A percentile compares a stretch with the other conserved stretches of the same genome.
These are phyloP conservation scores for Hyperoplus lanceolatus DNA, from an alignment of 2,797 vertebrate species.

Conservation along the genomic window DNA sequence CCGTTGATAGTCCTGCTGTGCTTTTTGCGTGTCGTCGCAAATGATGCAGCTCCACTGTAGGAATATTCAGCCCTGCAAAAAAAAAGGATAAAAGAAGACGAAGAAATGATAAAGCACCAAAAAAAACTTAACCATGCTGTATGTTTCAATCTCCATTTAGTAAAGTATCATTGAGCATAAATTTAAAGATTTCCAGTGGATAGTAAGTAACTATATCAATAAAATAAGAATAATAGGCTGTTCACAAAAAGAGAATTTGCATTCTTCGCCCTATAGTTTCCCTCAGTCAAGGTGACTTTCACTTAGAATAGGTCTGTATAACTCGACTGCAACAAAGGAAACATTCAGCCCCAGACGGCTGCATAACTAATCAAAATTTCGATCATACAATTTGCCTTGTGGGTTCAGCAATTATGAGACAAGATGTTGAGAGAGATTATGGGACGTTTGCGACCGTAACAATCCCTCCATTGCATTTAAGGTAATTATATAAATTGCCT, in stretches of 20 bases:
- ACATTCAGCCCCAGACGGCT: slow-evolving; percentile 67
- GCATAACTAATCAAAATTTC: slow-evolving; percentile 40
- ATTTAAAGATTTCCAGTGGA: background rate
- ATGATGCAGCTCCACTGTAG: slow-evolving; percentile 85
- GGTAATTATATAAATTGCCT: slow-evolving; percentile 56
- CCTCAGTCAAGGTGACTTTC: slow-evolving; percentile 76
- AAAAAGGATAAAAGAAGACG: background rate
- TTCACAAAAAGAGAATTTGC: background rate
- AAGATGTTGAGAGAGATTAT: slow-evolving; percentile 66
- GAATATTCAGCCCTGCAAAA: slow-evolving; percentile 79
- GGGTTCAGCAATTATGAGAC: slow-evolving; percentile 59
- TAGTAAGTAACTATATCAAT: background rate
- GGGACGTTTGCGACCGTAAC: slow-evolving; percentile 21
- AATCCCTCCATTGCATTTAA: slow-evolving; percentile 17
- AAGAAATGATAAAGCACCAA: background rate
- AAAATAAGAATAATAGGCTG: background rate
- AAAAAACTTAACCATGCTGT: background rate
- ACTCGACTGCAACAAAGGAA: slow-evolving; percentile 70
- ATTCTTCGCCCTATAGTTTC: slow-evolving; percentile 22
- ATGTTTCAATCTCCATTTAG: background rate
- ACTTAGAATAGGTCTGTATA: slow-evolving; percentile 17
- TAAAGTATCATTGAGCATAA: background rate
- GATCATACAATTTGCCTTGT: slow-evolving; percentile 48
- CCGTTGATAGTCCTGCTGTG: slow-evolving; percentile 60
- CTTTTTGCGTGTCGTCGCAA: slow-evolving; percentile 83